Base-by-base conservation (phyloP, 2,113 vertebrate genomes). In the Centropristis striata region DNA sequence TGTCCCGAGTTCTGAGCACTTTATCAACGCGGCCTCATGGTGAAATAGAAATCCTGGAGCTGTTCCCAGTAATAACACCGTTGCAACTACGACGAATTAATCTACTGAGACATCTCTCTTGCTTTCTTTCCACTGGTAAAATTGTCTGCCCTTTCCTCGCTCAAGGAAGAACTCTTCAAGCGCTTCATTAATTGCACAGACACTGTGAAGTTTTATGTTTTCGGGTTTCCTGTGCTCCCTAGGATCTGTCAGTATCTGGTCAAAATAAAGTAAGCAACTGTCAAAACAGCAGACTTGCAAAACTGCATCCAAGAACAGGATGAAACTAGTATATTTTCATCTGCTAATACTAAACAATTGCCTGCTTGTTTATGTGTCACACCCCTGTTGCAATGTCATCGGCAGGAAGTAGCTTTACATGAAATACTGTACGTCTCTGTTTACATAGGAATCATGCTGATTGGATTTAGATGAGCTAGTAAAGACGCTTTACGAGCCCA, bases 361-460 rank as follows among this genome's bases (percentile, higher is more conserved):
- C 44, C 42, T 75, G n/a, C 59, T 83, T 84, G 66, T 91, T 91
- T 74, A 80, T 74, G 47, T 55, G 64, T 72, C 71, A 23, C 63
- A 47, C 61, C 81, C 65, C 51, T 51, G 61, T 55, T 57, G 75
- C 63, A 70, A 73, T 72, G 70, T 69, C 82, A 82, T 90, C 78
- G 61, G 47, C 55, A 80, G 80, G 84, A 86, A 79, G 74, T 85
- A 63, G 63, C 75, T 83, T 86, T 65, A 55, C 68, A 46, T 81
- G 81, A 75, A 86, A 88, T 79, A 72, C 77, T 71, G 49, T 75
- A 54, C 28, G 61, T 92, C 89, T 92, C 86, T 90, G 81, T 90
- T 94, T 92, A 90, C 88, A 92, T 77, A 61, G 89, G 81, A 86
- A 80, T 79, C 89, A 81, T 51, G 85, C 80, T 90, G 90, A 91